Base-by-base conservation (phyloP, 1,140 invertebrate genomes). In the Aphis craccivora region DNA sequence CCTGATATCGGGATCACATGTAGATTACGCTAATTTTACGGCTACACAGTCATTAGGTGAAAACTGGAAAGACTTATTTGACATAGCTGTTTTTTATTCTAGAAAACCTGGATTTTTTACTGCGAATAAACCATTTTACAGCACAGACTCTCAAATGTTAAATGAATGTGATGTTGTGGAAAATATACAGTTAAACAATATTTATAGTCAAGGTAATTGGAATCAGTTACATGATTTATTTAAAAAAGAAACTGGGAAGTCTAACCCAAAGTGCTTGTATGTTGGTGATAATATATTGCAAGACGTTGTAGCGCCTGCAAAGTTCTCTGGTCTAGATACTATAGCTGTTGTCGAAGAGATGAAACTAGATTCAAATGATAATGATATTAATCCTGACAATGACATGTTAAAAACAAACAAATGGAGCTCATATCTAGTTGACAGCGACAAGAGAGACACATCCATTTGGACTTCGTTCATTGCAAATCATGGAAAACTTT, bases 211-310 rank as follows among this genome's bases (percentile, higher is more conserved):
- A 94, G 97, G 97, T 51, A 98, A 97, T 94, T 96, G 96, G 96
- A 95, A 95, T 48, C 96, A 96, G 92, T 94, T 98, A 25, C 95
- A 96, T 45, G 94, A 95, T 53, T 96, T 97, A 90, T 95, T 97
- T n/a, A 83, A 93, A 18, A 93, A 94, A 86, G 90, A 94, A 93
- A 94, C 94, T 3, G 87, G 95, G 0, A 95, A 96, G 67, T 93
- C 95, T 2, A 94, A 96, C 89, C 97, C 97, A 7, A 96, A 96
- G 94, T 97, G 97, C 92, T 94, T 98, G 0, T 98, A 98, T 94
- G 95, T 98, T 94, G 98, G 98, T 1, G 98, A 98, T 95, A 98
- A 98, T 95, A 94, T 98, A 14, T 95, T 97, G 51, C 97, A 98
- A 95, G 98, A 98, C 95, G 96, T 98, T 89, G 97, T 97, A 95